These are phyloP conservation scores for Zaprionus vittiger DNA, from an alignment of 1,140 invertebrate species.

Conservation along the genomic window DNA sequence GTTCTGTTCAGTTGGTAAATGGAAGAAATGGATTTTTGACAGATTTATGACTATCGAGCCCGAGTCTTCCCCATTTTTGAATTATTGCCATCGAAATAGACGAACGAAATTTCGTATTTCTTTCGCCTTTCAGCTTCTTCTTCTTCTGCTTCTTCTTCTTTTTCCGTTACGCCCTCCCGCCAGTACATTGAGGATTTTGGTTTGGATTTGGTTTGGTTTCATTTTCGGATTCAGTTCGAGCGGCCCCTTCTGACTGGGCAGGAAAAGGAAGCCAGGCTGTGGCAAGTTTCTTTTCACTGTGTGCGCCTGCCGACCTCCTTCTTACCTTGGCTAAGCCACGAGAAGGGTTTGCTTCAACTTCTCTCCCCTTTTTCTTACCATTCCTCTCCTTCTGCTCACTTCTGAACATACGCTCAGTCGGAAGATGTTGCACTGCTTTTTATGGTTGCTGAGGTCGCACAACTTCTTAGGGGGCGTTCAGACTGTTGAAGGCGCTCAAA, in stretches of 20 bases:
- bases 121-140: neutral
- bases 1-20: constrained; percentile 62
- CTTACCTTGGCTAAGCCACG: neutral
- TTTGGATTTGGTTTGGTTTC: constrained; percentile 12
- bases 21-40: constrained; percentile 84
- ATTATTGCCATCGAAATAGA: constrained; percentile 84
- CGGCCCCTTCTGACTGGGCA: constrained; percentile 7
- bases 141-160: neutral
- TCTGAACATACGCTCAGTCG: neutral
- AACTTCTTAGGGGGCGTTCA: too few relatives aligned
- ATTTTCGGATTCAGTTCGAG: neutral
- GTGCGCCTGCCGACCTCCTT: neutral
- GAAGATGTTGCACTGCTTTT: neutral
- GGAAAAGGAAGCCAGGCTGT: constrained; percentile 29
- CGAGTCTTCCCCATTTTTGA: constrained; percentile 76
- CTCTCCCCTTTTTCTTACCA: too few relatives aligned
- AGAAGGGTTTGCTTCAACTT: neutral
- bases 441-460: neutral
- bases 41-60: constrained; percentile 84
- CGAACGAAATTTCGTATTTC: constrained; percentile 66
- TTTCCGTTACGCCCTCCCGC: constrained; percentile 27
- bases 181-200: constrained; percentile 11
- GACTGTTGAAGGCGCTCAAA: too few relatives aligned
- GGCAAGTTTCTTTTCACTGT: constrained; percentile 48
- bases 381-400: neutral